These are phyloP conservation scores for Callimico goeldii DNA, from an alignment of 2,797 vertebrate genomes.

Conservation along the genomic window DNA sequence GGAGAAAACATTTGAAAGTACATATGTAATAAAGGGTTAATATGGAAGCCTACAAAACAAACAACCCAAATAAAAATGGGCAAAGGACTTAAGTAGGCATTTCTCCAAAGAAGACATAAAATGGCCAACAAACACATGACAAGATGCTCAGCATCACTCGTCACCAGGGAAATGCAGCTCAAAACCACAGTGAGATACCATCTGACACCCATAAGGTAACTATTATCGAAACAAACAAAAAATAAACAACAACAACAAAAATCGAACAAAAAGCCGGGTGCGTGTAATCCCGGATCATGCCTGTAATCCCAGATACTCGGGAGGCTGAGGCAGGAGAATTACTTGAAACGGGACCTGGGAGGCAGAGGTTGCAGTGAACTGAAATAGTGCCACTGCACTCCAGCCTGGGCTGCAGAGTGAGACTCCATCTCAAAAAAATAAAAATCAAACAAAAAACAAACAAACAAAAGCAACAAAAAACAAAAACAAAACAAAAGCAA, in stretches of 20 bases:
- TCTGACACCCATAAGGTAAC: not conserved
- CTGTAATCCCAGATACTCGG: too few species aligned
- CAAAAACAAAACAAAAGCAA: not conserved
- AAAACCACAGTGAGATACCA: not conserved
- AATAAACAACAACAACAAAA: not conserved
- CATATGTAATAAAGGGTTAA: not conserved
- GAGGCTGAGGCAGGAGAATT: too few species aligned
- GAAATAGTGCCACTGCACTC: too few species aligned
- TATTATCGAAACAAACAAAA: not conserved
- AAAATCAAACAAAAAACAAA: too few species aligned
- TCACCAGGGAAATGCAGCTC: not conserved
- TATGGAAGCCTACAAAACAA: not conserved
- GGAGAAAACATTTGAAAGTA: not conserved
- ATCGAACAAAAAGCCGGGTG: not conserved
- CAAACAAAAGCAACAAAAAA: not conserved
- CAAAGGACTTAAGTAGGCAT: not conserved
- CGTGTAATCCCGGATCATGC: too few species aligned
- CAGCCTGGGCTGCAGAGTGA: too few species aligned
- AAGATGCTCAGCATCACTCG: not conserved
- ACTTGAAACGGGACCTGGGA: too few species aligned
- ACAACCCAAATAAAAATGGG: not conserved
- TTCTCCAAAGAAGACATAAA: not conserved
- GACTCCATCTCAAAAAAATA: too few species aligned
- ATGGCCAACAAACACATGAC: not conserved
- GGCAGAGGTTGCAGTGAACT: too few species aligned